Base-by-base conservation (phyloP, 2,113 vertebrate species). In the Pandion haliaetus region DNA sequence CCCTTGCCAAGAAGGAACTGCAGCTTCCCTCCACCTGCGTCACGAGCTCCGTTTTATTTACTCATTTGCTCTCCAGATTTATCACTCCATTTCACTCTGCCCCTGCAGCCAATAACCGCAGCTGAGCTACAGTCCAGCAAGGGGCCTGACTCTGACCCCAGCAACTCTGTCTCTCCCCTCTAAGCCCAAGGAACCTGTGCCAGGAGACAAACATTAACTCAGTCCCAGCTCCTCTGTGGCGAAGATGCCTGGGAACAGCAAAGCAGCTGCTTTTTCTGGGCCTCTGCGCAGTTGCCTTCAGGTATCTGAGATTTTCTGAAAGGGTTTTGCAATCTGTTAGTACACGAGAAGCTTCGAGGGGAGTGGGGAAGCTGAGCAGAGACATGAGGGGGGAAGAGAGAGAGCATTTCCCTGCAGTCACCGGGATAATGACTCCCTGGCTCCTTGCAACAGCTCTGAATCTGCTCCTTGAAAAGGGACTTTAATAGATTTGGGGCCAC, bases 391-490 rank as follows among this genome's bases (percentile, higher is more conserved):
- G 44, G 42, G 34, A 29, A 16, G 62, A 40, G 29, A 32, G 17
- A 8, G 2, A 0, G 32, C 5, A 1, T 14, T 40, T 66, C 49
- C 50, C 28, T 8, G 4, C 42, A 1, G 15, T 4, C 47, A 2
- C 31, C 1, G 3, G 34, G 32, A 52, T 9, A 32, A 26, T 1
- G 1, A 15, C 18, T 16, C 47, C 58, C 24, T 1, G 36, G 67
- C 25, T 44, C 19, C 49, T 20, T 2, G 42, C 21, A 16, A 15
- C 54, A 14, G 55, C 67, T 52, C 57, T n/a, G 8, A 16, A 58
- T 5, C 54, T 12, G 23, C 32, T 32, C 49, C 32, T 19, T 5
- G 1, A 8, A 19, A 69, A 78, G 32, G 38, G n/a, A 19, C 29
- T 58, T 59, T 17, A 16, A 42, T 4, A 12, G 23, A 34, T 47